phyloP scores from a whole-genome alignment of 1,140 invertebrate genomes.

The Drosophila kohkoa region DNA sequence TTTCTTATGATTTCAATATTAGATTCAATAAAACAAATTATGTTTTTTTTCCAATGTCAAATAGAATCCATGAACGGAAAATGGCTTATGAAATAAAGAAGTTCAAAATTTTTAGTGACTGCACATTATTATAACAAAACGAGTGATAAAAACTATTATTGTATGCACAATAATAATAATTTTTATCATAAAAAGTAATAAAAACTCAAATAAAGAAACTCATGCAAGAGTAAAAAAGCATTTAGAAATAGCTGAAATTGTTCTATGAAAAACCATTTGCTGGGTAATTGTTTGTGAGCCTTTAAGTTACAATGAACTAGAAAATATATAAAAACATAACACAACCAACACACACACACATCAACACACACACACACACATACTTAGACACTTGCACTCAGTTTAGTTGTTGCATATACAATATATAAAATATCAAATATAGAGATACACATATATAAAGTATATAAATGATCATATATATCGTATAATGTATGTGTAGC shows the following conservation, averaged over 20 bases:
- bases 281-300: not conserved
- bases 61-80: too few relatives aligned
- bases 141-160: too few relatives aligned
- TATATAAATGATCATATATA: conserved; percentile 13
- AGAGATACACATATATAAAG: conserved; percentile 1
- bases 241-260: conserved; percentile 10
- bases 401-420: not conserved
- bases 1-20: not conserved
- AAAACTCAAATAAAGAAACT: too few relatives aligned
- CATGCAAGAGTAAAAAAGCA: not conserved
- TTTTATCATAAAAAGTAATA: too few relatives aligned
- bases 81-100: too few relatives aligned
- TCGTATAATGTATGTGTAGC: conserved; percentile 61
- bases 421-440: conserved; percentile 2
- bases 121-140: too few relatives aligned
- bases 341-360: conserved; percentile 21
- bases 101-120: too few relatives aligned
- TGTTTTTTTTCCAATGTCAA: too few relatives aligned
- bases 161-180: too few relatives aligned
- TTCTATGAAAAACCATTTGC: not conserved
- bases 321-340: conserved; percentile 6
- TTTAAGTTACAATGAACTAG: conserved; percentile 12
- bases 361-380: conserved; percentile 2
- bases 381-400: conserved; percentile 3
- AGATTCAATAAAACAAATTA: too few relatives aligned